Percentiles rank a stretch among this genome's conserved stretches.
Evolutionary conservation across 2,113 vertebrate species (phyloP).

Genomic region (Cyphomyrus plagiostoma): DNA sequence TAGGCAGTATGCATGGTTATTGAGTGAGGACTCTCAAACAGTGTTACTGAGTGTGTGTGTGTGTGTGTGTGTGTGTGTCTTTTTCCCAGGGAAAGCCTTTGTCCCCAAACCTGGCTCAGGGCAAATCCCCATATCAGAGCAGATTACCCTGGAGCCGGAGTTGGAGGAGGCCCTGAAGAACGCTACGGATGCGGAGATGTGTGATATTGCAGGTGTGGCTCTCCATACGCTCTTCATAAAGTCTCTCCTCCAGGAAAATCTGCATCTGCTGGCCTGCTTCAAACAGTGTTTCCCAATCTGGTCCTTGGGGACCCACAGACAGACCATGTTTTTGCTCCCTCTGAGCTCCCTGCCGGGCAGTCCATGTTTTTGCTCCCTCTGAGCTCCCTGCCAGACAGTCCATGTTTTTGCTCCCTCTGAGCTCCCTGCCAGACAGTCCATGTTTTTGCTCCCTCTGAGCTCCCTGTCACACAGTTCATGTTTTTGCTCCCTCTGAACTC

Average conservation of each 20-base stretch:
- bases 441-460: too few species aligned
- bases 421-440: too few species aligned
- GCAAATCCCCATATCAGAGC: slow-evolving; percentile 72
- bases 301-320: neutral
- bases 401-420: too few species aligned
- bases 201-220: slow-evolving; percentile 82
- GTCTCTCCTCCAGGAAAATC: neutral
- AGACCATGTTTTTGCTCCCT: neutral
- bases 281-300: neutral
- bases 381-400: too few species aligned
- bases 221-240: neutral
- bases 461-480: too few species aligned
- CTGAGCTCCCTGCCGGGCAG: too few species aligned
- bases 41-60: neutral
- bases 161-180: slow-evolving; percentile 86
- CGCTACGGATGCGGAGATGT: slow-evolving; percentile 92
- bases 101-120: slow-evolving; percentile 63
- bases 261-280: neutral
- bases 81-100: slow-evolving; percentile 71
- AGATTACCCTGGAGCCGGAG: slow-evolving; percentile 86
- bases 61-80: neutral
- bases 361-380: too few species aligned
- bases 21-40: neutral
- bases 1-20: too few species aligned
- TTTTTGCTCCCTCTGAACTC: neutral